These are phyloP conservation scores for Spondyliosoma cantharus DNA, from an alignment of 2,797 vertebrate genomes.

Conservation along the genomic window DNA sequence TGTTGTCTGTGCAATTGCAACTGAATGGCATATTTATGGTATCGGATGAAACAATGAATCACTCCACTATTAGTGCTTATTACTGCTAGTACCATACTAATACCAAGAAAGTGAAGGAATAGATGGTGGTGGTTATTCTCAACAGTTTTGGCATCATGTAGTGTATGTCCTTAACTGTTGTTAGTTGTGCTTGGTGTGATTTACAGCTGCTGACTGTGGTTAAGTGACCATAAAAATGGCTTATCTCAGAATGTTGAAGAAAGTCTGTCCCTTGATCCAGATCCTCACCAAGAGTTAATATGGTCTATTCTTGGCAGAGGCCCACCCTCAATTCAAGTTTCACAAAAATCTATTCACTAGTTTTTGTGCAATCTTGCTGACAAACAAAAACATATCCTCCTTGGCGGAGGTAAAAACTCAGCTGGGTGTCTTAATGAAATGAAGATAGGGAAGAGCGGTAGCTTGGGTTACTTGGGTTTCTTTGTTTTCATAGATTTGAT, in stretches of 20 bases:
- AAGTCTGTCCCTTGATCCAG: no score
- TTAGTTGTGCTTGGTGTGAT: neutral
- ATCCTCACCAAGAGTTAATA: no score
- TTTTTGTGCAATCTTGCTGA: no score
- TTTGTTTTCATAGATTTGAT: neutral
- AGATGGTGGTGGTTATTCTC: neutral
- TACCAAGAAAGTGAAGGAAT: neutral
- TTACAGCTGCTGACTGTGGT: constrained; percentile 11
- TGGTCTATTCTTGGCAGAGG: no score
- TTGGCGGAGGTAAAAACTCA: neutral
- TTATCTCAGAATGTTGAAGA: no score
- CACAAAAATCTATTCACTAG: no score
- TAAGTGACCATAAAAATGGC: neutral
- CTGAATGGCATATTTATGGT: neutral
- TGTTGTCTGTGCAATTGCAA: neutral
- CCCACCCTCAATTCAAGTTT: no score
- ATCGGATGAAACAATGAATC: neutral
- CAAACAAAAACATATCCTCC: no score
- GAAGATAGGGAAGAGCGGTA: neutral
- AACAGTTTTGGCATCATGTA: neutral
- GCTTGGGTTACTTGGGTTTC: neutral
- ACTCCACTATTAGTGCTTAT: neutral
- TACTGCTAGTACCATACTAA: neutral
- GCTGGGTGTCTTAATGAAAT: neutral
- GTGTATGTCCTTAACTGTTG: neutral